phyloP scores from a whole-genome alignment of 2,113 vertebrate species.

The Oophaga pumilio region DNA sequence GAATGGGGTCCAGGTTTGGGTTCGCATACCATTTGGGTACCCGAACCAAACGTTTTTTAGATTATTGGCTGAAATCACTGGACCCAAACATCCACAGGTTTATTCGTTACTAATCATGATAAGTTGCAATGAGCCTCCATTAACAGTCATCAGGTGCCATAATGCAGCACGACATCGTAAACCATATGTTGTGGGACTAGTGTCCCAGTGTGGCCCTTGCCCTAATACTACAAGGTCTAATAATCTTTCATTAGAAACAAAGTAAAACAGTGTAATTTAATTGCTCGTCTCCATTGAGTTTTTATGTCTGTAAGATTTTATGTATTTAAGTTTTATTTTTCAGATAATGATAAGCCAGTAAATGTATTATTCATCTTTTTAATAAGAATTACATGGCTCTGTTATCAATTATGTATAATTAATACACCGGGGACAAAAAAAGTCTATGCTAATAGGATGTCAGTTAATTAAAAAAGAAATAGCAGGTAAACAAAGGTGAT shows the following conservation, averaged over 20 bases:
- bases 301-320: slow-evolving; percentile 75
- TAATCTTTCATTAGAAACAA: slow-evolving; percentile 74
- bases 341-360: slow-evolving; percentile 79
- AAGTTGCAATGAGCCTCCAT: too few relatives aligned
- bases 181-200: too few relatives aligned
- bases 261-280: slow-evolving; percentile 79
- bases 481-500: slow-evolving; percentile 82
- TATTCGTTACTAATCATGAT: too few relatives aligned
- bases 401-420: slow-evolving; percentile 85
- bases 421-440: slow-evolving; percentile 79
- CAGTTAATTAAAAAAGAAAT: slow-evolving; percentile 82
- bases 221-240: slow-evolving; percentile 67
- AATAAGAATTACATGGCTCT: slow-evolving; percentile 79
- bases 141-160: too few relatives aligned
- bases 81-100: too few relatives aligned
- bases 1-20: too few relatives aligned
- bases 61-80: too few relatives aligned
- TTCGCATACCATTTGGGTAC: too few relatives aligned
- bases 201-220: too few relatives aligned
- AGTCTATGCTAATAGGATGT: slow-evolving; percentile 78
- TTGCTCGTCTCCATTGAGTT: slow-evolving; percentile 78
- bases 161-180: too few relatives aligned
- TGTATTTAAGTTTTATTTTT: slow-evolving; percentile 78
- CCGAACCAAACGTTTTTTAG: too few relatives aligned
- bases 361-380: slow-evolving; percentile 81